Conservation (phyloP, 2,797 vertebrate species). For the Chanos chanos region DNA sequence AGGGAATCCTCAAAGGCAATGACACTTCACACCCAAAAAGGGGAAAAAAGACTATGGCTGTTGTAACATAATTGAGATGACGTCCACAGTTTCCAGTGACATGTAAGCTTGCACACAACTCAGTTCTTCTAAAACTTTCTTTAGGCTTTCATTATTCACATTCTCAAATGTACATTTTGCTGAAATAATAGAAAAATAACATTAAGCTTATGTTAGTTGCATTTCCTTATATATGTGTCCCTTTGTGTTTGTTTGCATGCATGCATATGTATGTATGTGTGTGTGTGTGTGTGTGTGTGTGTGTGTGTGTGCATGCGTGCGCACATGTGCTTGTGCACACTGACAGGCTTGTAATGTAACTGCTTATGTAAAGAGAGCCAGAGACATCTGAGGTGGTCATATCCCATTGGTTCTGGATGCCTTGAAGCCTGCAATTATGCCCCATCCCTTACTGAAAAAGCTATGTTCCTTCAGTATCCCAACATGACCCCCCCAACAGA, state of each 20-base stretch:
- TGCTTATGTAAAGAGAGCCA: background rate
- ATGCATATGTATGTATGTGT: background rate
- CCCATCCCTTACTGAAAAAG: background rate
- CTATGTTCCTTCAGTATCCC: background rate
- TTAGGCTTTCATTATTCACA: too few relatives aligned
- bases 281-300: background rate
- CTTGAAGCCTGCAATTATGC: constrained; percentile 5
- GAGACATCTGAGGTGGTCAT: background rate
- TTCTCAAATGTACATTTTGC: too few relatives aligned
- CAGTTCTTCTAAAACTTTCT: background rate
- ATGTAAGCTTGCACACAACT: too few relatives aligned
- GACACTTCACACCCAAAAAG: background rate
- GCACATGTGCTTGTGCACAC: background rate
- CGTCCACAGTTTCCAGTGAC: too few relatives aligned
- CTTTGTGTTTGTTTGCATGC: background rate
- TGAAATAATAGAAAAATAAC: background rate
- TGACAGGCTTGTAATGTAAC: too few relatives aligned
- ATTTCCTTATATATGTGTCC: background rate
- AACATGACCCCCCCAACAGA: constrained; percentile 5
- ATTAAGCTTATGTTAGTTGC: background rate
- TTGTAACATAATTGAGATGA: too few relatives aligned
- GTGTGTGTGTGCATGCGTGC: background rate
- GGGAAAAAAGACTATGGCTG: too few relatives aligned
- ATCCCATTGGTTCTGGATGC: background rate
- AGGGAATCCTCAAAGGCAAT: background rate